Percentiles rank a stretch among this genome's conserved stretches.
These are phyloP conservation scores for Leptestheria dahalacensis DNA, from an alignment of 1,140 invertebrate species.

Conservation along the genomic window DNA sequence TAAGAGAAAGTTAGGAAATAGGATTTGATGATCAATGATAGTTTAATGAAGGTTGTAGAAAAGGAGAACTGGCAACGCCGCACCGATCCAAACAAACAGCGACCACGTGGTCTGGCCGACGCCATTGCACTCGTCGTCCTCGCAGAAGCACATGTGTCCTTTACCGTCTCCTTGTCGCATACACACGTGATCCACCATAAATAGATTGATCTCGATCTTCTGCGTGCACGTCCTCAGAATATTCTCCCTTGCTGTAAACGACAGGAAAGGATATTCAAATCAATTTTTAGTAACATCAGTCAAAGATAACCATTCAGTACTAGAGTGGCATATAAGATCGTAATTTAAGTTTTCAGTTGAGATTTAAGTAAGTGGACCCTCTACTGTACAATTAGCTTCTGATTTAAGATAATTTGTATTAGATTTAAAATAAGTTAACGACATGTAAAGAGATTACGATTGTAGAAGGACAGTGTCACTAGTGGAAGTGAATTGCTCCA, in stretches of 20 bases:
- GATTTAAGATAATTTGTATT: too few relatives aligned
- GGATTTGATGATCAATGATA: too few relatives aligned
- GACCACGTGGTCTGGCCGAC: constrained; percentile 18
- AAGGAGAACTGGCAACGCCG: neutral
- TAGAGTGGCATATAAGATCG: neutral
- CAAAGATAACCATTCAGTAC: too few relatives aligned
- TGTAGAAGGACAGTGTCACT: too few relatives aligned
- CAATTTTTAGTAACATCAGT: too few relatives aligned
- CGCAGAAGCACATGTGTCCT: constrained; percentile 95
- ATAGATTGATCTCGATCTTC: constrained; percentile 84
- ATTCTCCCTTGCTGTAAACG: constrained; percentile 63
- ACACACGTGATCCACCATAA: constrained; percentile 96
- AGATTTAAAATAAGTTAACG: neutral
- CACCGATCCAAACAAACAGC: neutral
- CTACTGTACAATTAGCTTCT: too few relatives aligned
- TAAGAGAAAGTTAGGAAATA: too few relatives aligned
- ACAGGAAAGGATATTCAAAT: too few relatives aligned
- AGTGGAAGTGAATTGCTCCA: neutral
- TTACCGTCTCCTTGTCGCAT: constrained; percentile 93
- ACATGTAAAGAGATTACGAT: too few relatives aligned
- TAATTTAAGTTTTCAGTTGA: neutral
- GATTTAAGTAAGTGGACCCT: too few relatives aligned
- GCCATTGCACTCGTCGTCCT: constrained; percentile 86
- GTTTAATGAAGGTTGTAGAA: neutral
- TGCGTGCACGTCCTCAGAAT: constrained; percentile 78